phyloP scores from a whole-genome alignment of 2,888 invertebrate genomes.

The Synanthedon vespiformis region DNA sequence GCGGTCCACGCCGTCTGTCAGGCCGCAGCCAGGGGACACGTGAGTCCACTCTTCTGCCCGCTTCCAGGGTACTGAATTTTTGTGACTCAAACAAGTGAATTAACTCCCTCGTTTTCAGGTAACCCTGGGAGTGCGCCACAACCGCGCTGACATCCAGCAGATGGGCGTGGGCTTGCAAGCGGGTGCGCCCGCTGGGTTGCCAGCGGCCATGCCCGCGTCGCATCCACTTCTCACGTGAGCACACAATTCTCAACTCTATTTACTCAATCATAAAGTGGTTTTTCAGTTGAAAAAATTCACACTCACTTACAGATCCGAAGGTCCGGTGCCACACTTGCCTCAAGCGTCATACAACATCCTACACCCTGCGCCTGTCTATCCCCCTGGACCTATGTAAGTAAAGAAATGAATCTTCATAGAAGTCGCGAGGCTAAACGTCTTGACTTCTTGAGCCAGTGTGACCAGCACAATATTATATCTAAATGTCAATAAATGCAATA shows the following conservation, averaged over 20 bases:
- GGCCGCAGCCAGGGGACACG: slow-evolving; percentile 89
- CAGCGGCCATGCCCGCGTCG: slow-evolving; percentile 25
- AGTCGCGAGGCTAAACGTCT: too few relatives aligned
- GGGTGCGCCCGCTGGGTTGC: slow-evolving; percentile 30
- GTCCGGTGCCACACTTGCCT: slow-evolving; percentile 31
- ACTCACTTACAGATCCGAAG: slow-evolving; percentile 25
- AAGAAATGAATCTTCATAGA: too few relatives aligned
- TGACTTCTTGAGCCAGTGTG: too few relatives aligned
- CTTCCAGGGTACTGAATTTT: too few relatives aligned
- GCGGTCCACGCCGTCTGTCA: slow-evolving; percentile 93
- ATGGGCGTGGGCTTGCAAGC: slow-evolving; percentile 20
- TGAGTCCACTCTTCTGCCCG: slow-evolving; percentile 29
- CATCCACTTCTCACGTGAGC: slow-evolving; percentile 42
- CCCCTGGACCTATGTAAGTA: slow-evolving; percentile 35
- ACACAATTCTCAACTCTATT: not conserved
- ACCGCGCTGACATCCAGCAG: slow-evolving; percentile 54
- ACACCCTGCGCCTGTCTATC: slow-evolving; percentile 56
- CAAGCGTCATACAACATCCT: slow-evolving; percentile 49
- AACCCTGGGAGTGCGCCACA: slow-evolving; percentile 60
- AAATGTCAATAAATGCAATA: too few relatives aligned
- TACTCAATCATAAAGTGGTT: too few relatives aligned
- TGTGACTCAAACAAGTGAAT: not conserved
- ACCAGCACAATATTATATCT: too few relatives aligned
- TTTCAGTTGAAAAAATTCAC: too few relatives aligned
- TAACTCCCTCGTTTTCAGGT: slow-evolving; percentile 26